Evolutionary conservation across 2,113 vertebrate species (phyloP), one percentile per base, ranked within the genome.

Genomic region (Irena cyanogastra): DNA sequence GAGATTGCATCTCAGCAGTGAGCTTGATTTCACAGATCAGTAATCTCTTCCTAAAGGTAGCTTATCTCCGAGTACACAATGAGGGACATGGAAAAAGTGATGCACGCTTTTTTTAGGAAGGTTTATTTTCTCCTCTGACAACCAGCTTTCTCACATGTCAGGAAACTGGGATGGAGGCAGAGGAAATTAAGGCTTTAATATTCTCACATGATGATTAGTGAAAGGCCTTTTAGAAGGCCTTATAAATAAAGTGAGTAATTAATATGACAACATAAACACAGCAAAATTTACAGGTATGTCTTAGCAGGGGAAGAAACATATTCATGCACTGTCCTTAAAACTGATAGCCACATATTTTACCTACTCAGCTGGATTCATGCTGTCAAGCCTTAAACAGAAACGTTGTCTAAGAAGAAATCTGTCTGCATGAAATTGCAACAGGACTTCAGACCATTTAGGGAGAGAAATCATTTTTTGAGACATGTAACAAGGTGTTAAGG

Each of bases 291-390:
- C 9, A 31, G 7, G 5, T 56, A 11, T 44, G 37, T 7, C 37
- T 33, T 61, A 26, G 19, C 27, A 61, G 6, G 3, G 13, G 26
- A 83, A 44, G 27, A 71, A 83, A 63, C 4, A 17, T 7, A 37
- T 0, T 1, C 3, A 6, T 24, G 8, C 16, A 2, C 7, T 52
- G 10, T 65, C 9, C 10, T 49, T 35, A 50, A 61, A 31, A 12
- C 2, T 60, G 45, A 19, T 24, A 86, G 35, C 14, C 16, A 18
- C 1, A 0, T 41, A 18, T 37, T 14, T 20, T 91, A 54, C 6
- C 0, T 0, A 33, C 63, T 79, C 42, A 66, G 3, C 6, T 49
- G 27, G 8, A 61, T 83, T 56, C 18, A 53, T 30, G 19, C 14
- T 68, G 24, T 61, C 56, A 65, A 54, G 9, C 7, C 35, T 61